Evolutionary conservation across 2,113 vertebrate species (phyloP), one percentile per base, ranked within the genome.

Genomic region (Pseudois nayaur): DNA sequence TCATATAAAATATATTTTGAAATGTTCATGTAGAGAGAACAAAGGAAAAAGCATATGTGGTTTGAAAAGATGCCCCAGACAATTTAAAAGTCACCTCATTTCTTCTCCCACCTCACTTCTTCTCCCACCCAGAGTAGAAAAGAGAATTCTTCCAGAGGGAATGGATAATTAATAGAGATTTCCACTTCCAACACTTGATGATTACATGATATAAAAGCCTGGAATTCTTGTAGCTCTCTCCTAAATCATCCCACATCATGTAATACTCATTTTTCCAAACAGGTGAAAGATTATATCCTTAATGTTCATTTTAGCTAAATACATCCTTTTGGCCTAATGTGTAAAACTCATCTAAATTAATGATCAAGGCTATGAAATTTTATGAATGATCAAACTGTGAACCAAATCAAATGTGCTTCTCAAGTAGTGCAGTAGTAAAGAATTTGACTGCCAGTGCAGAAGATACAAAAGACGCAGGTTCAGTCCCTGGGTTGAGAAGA

Each of bases 261-360:
- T 23, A 95, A 78, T 54, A 94, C 15, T 93, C 89, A 79, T 96
- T 97, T 98, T 96, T 91, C 50, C 43, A 96, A 93, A 94, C 33
- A 97, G 48, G 93, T 94, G 45, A 95, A 96, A 95, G n/a, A 94
- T 10, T 82, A 52, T 76, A 82, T 91, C 48, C 82, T 93, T 96
- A 93, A 94, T 25, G 76, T 94, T 85, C 67, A 91, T 97, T 87
- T 88, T 91, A 95, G 86, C 91, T 96, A 97, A 95, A 78, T 92
- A 57, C 45, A 91, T 86, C 90, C 90, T 90, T 90, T 95, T 90
- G 88, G 52, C 36, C 50, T 60, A 86, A 85, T 31, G 55, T 67
- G 40, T 81, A 87, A 83, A 92, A 82, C 88, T 31, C 84, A 88
- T 60, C 50, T 78, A 82, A 81, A 92, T 96, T 89, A 92, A 96